phyloP scores from a whole-genome alignment of 2,797 vertebrate species.

The Parauchenoglanis punctatus region DNA sequence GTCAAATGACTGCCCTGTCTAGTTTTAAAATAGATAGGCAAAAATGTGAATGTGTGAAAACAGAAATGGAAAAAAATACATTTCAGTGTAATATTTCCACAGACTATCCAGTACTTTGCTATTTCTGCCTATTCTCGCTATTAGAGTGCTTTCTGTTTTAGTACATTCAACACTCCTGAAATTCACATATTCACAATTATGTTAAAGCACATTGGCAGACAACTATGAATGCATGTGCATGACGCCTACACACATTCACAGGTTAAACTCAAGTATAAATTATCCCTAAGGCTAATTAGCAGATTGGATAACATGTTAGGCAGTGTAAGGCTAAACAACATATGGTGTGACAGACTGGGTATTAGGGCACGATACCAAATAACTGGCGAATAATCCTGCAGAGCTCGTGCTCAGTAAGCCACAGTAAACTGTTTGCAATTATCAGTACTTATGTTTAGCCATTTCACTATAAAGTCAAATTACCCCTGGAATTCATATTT shows the following conservation, averaged over 20 bases:
- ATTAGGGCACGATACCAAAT: background rate
- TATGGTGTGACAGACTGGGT: slow-evolving; percentile 1
- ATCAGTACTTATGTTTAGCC: background rate
- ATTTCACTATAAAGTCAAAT: background rate
- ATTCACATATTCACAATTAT: background rate
- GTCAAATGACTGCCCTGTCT: background rate
- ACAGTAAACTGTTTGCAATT: background rate
- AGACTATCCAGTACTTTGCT: background rate
- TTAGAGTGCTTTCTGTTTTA: background rate
- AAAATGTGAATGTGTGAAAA: background rate
- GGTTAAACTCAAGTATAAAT: background rate
- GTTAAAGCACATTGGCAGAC: background rate
- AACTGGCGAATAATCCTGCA: background rate
- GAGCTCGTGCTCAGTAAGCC: background rate
- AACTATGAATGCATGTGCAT: background rate
- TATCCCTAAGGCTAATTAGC: background rate
- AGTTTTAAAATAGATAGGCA: background rate
- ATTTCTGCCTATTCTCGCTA: background rate
- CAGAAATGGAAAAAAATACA: background rate
- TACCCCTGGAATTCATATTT: background rate
- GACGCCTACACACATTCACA: background rate
- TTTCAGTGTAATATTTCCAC: background rate
- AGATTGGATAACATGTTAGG: background rate
- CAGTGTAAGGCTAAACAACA: slow-evolving; percentile 11
- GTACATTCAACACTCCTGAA: background rate